Conservation (phyloP, 2,888 invertebrate genomes). For the Eucera pruinosa region DNA sequence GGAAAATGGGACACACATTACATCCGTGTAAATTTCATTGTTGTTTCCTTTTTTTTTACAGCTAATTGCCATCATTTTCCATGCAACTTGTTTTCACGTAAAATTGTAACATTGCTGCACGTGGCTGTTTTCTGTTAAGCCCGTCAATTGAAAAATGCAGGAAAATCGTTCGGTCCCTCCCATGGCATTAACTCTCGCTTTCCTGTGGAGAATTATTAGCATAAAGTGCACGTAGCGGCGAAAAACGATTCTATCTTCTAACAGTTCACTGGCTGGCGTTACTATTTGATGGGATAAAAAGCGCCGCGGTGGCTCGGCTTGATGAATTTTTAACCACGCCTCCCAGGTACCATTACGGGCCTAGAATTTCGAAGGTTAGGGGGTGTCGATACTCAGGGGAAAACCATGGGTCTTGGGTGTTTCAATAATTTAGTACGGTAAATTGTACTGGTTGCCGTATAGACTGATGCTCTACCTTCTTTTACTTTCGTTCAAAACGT, state of each 20-base stretch:
- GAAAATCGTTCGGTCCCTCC: neutral
- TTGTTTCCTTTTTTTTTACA: no score
- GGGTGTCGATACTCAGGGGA: slow-evolving; percentile 81
- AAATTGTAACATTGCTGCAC: no score
- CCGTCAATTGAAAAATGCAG: no score
- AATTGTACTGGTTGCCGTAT: slow-evolving; percentile 77
- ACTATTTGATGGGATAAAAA: slow-evolving; percentile 83
- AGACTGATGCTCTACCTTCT: slow-evolving; percentile 64
- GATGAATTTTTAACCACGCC: slow-evolving; percentile 78
- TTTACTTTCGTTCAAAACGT: slow-evolving; percentile 47
- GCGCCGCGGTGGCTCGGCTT: slow-evolving; percentile 74
- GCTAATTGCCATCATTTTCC: no score
- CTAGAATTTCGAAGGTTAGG: slow-evolving; percentile 76
- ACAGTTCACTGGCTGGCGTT: slow-evolving; percentile 67
- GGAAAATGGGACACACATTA: no score
- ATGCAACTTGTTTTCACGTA: no score
- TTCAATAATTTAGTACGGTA: slow-evolving; percentile 81
- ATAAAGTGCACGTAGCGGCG: slow-evolving; percentile 31
- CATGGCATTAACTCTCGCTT: neutral
- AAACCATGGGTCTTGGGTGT: slow-evolving; percentile 77
- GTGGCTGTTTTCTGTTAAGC: no score
- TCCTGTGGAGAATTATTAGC: slow-evolving; percentile 31
- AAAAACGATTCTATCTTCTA: slow-evolving; percentile 59
- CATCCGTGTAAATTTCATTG: no score
- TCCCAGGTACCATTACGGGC: slow-evolving; percentile 69